Evolutionary conservation across 23 tunicate species (phyloP), one percentile per base, ranked within the genome.

Genomic region (Ascidia mentula): DNA sequence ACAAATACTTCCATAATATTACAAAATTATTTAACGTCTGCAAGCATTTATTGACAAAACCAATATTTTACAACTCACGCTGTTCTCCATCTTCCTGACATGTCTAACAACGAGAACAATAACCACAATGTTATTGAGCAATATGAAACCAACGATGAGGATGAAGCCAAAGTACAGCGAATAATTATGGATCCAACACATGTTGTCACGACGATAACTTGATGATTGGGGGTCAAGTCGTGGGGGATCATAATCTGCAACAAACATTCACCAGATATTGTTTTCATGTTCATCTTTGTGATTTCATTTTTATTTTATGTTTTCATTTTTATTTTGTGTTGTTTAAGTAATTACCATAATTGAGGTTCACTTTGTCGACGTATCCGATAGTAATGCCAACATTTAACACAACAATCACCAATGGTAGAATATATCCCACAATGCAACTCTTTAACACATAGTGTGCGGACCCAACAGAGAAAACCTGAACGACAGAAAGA

Each of bases 291-390:
- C 53, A 42, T 42, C 15, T 42, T 42, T 42, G 12, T 9, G 15
- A 42, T 12, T 15, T 12, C 53, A 42, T 15, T 15, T 42, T 9
- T 12, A 9, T 42, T 12, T 42, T 15, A n/a, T n/a, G n/a, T n/a
- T n/a, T n/a, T n/a, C n/a, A n/a, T n/a, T n/a, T n/a, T n/a, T n/a
- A n/a, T n/a, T n/a, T 42, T 42, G 12, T 42, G 53, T 42, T 42
- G 65, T 6, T 9, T 5, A 53, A 53, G 13, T 6, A 42, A 42
- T 9, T 9, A 53, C 65, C 65, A 53, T 53, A 53, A 9, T 53
- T 53, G 13, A 53, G 65, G 65, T 53, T 53, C 28, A 70, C 32
- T 70, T 70, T 34, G 38, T 70, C 74, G 38, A 70, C 38, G 13
- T 7, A 70, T 7, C 74, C 74, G 13, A 34, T 31, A 2, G 74